These are phyloP conservation scores for Batillaria attramentaria DNA, from an alignment of 1,140 invertebrate genomes.

Conservation along the genomic window DNA sequence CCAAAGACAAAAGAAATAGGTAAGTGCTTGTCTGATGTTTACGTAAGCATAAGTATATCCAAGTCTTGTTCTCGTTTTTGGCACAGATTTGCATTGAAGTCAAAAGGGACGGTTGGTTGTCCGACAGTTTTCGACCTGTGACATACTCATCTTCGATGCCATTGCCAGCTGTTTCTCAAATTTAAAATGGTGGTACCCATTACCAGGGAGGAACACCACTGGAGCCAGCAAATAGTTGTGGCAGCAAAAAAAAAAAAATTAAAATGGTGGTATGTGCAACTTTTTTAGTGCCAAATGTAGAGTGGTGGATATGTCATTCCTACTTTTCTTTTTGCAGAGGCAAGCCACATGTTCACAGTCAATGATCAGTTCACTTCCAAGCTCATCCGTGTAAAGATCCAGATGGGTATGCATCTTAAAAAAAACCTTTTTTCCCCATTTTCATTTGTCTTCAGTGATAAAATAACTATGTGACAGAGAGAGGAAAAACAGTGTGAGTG, in stretches of 20 bases:
- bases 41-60: background rate
- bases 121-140: too few species aligned
- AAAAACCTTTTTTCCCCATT: background rate
- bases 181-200: background rate
- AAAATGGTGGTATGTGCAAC: background rate
- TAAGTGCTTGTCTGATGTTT: slow-evolving; percentile 56
- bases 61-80: background rate
- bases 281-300: background rate
- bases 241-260: too few species aligned
- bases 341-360: slow-evolving; percentile 92
- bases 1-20: slow-evolving; percentile 96
- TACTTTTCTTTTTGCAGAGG: slow-evolving; percentile 76
- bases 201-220: too few species aligned
- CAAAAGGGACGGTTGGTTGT: background rate
- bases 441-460: too few species aligned
- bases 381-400: slow-evolving; percentile 86
- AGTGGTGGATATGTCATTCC: too few species aligned
- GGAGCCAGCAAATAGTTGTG: too few species aligned
- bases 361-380: slow-evolving; percentile 99
- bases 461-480: too few species aligned
- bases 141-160: background rate
- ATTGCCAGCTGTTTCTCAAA: background rate
- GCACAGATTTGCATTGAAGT: background rate
- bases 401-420: slow-evolving; percentile 77
- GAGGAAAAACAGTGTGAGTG: too few species aligned